Percentiles rank a stretch among this genome's conserved stretches.
Conservation (phyloP, 2,888 invertebrate species). For the Acanthosepion esculentum region DNA sequence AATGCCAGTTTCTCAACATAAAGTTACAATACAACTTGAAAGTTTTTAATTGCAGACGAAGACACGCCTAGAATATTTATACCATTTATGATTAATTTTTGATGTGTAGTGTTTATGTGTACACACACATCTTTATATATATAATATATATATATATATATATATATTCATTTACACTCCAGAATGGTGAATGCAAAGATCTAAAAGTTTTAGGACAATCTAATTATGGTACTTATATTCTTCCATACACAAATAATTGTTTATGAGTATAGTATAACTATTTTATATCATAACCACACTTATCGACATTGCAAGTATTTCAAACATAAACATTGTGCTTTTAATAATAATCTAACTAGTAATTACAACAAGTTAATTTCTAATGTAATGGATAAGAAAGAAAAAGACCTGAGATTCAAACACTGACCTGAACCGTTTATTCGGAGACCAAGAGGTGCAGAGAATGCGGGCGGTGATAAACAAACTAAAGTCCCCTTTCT, state of each 20-base stretch:
- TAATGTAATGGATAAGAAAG: not conserved
- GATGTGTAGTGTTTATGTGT: no score
- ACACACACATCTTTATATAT: no score
- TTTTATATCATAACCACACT: not conserved
- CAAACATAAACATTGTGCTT: not conserved
- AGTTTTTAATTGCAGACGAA: not conserved
- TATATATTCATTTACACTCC: no score
- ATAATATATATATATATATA: no score
- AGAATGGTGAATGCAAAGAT: not conserved
- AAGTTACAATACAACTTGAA: not conserved
- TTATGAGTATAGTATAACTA: not conserved
- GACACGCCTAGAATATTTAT: not conserved
- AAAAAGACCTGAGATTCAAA: not conserved
- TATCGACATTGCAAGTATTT: not conserved
- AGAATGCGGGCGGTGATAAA: not conserved
- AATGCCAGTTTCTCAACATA: not conserved
- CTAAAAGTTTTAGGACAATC: not conserved
- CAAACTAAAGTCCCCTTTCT: not conserved
- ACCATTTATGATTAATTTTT: not conserved
- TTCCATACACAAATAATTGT: constrained; percentile 10
- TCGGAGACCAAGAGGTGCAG: not conserved
- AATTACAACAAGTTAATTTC: not conserved
- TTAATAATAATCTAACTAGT: not conserved
- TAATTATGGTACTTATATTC: not conserved
- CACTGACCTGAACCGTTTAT: not conserved